Evolutionary conservation across 2,888 invertebrate species (phyloP), one percentile per base, ranked within the genome.

Genomic region (Hirtodrosophila cameraria): DNA sequence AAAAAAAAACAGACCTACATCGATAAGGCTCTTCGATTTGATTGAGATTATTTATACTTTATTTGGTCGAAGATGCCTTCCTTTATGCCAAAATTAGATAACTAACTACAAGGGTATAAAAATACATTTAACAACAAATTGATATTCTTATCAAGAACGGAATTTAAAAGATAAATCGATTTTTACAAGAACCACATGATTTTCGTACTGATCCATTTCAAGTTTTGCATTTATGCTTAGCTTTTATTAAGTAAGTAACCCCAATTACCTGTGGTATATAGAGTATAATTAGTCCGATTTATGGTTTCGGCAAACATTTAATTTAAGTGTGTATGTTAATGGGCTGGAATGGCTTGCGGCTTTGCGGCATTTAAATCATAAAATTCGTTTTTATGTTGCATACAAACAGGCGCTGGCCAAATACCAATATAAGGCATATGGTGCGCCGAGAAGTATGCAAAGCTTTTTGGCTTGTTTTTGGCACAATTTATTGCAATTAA

Each of bases 401-500:
- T 31, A 42, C 65, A 38, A 38, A 58, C 23, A 52, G 57, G 18
- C 61, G 60, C 38, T 39, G 9, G 35, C n/a, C 18, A 18, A 18
- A n/a, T n/a, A 28, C 20, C 49, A 52, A 58, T 35, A 33, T 18
- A 33, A 31, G 55, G 23, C 73, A 62, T 49, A 63, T 73, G 60
- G 38, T 46, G 42, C 39, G 28, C 73, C 49, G 16, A 33, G 58
- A 61, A 59, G 57, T 54, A 50, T 53, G 59, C 39, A 42, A 57
- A 57, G 46, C 53, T 54, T 59, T 43, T 58, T 58, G 48, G 28
- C 43, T 35, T 23, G 39, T 36, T 57, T 55, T 43, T 12, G 36
- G 41, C 20, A 16, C 58, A 77, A 86, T 86, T 83, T 85, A 75
- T 74, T 62, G 66, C 75, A 58, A 68, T 78, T 68, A 76, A 71